A percentile compares a stretch with the other conserved stretches of the same genome.
These are phyloP conservation scores for Crotalus helleri DNA, from an alignment of 2,113 vertebrate genomes.

Conservation along the genomic window DNA sequence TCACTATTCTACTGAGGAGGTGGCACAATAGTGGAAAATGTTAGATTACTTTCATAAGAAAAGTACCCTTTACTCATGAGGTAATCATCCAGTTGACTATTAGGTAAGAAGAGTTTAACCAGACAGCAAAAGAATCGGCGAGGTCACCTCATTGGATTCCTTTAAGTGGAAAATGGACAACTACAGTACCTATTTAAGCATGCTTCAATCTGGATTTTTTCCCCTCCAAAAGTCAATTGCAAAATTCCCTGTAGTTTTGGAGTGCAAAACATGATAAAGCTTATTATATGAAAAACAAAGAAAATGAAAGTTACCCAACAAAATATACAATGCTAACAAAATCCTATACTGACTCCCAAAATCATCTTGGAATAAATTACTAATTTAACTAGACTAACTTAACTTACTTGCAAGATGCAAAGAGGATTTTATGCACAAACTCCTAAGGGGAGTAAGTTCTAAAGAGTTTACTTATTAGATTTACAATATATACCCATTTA, in stretches of 20 bases:
- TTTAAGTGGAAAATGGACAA: background rate
- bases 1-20: background rate
- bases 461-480: background rate
- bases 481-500: background rate
- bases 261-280: background rate
- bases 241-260: background rate
- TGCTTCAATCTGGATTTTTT: background rate
- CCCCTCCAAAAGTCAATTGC: background rate
- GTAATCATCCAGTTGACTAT: background rate
- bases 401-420: background rate
- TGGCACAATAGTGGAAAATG: background rate
- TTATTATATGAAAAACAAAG: background rate
- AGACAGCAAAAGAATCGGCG: background rate
- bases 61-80: background rate
- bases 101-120: background rate
- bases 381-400: background rate
- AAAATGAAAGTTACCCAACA: background rate
- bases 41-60: background rate
- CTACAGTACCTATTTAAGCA: background rate
- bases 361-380: background rate
- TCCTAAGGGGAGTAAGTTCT: background rate
- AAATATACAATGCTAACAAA: background rate
- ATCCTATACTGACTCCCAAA: background rate
- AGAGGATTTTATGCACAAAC: background rate
- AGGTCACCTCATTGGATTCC: background rate